Evolutionary conservation across 1,140 invertebrate genomes (phyloP).

Genomic region (Drosophila tristis): DNA sequence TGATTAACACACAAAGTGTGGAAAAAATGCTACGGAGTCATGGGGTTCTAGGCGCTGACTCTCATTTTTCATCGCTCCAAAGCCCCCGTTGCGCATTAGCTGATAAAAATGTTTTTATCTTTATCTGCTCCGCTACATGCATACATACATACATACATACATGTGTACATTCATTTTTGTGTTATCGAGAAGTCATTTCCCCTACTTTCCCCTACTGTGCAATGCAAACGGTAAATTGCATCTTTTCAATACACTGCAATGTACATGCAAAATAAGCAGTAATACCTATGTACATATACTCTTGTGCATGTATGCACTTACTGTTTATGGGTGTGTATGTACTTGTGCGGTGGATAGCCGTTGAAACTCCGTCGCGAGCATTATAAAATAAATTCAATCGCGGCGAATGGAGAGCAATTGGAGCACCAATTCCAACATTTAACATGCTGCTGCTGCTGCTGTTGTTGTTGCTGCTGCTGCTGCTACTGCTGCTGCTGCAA

Average conservation of each 20-base stretch:
- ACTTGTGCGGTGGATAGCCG: constrained; percentile 42
- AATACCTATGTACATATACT: constrained; percentile 9
- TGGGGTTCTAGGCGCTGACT: not conserved
- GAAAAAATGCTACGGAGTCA: too few species aligned
- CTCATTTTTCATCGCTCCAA: constrained; percentile 27
- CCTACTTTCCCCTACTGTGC: constrained; percentile 37
- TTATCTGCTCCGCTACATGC: constrained; percentile 45
- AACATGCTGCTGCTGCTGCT: constrained; percentile 47
- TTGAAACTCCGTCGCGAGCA: constrained; percentile 56
- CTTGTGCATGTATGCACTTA: constrained; percentile 21
- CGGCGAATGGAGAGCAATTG: constrained; percentile 66
- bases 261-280: constrained; percentile 49
- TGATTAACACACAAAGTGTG: too few species aligned
- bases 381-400: constrained; percentile 82
- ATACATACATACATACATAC: constrained; percentile 7
- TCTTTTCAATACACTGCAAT: constrained; percentile 44
- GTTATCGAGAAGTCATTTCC: constrained; percentile 61
- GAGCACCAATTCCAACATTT: constrained; percentile 53
- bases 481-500: constrained; percentile 51
- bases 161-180: constrained; percentile 15
- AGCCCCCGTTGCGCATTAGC: constrained; percentile 1
- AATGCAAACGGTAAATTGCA: constrained; percentile 76
- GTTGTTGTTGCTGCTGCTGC: constrained; percentile 28
- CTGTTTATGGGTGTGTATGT: not conserved
- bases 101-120: constrained; percentile 51